Conservation (phyloP, 2,113 vertebrate genomes). For the Piprites chloris region DNA sequence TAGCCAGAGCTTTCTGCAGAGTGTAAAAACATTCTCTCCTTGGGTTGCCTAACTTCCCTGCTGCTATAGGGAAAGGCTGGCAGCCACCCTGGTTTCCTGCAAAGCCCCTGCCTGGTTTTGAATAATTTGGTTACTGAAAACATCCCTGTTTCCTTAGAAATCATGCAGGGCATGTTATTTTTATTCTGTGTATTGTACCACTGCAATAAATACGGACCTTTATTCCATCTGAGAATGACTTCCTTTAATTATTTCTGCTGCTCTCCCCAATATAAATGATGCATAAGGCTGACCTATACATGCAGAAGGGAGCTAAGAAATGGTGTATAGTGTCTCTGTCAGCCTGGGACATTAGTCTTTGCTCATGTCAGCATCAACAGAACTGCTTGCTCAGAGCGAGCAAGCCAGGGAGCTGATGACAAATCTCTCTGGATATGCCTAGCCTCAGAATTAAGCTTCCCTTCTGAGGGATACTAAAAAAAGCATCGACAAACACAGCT, state of each 20-base stretch:
- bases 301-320: neutral
- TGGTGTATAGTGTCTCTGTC: neutral
- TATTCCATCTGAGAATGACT: neutral
- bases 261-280: neutral
- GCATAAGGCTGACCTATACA: neutral
- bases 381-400: neutral
- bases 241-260: neutral
- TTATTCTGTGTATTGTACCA: neutral
- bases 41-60: neutral
- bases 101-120: neutral
- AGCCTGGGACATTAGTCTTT: neutral
- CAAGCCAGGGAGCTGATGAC: neutral
- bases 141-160: neutral
- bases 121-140: neutral
- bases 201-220: neutral
- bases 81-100: neutral
- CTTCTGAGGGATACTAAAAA: neutral
- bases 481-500: neutral
- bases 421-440: neutral
- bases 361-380: neutral
- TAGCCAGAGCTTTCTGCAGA: neutral
- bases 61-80: neutral
- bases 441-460: neutral
- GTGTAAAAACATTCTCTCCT: constrained; percentile 17
- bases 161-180: neutral